Base-by-base conservation (phyloP, 2,888 invertebrate species). In the Sceliomorpha sp. region DNA sequence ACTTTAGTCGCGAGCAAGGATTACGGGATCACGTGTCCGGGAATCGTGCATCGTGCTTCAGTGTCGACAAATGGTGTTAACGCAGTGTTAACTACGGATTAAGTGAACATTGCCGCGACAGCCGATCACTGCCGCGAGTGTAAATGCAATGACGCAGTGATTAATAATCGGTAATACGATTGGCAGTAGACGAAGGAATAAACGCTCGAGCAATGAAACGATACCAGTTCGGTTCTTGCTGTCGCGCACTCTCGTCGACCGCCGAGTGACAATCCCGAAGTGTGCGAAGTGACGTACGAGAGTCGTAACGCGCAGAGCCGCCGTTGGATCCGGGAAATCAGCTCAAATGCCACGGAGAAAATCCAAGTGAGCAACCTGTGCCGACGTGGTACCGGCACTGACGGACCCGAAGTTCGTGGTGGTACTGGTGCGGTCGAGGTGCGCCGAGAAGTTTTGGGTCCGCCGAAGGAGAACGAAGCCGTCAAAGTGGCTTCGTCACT, bases 401-500 rank as follows among this genome's bases (percentile, higher is more conserved):
- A 58, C 62, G 40, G 50, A 31, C 34, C 50, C 59, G 56, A 67
- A 31, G 51, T 48, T 55, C 58, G 62, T 29, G 55, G 59, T 44
- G 68, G 58, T 32, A 48, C 50, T 36, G 60, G 63, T 51, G 59
- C n/a, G n/a, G n/a, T 55, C 53, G 68, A 67, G 69, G 58, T 53
- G 72, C 63, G 75, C 62, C 55, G 78, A 77, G 75, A 73, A 64
- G 80, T 83, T 83, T 84, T 80, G 82, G 82, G 80, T 64, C 77
- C 81, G 81, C 71, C 79, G 80, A 80, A 78, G 79, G 81, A 81
- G 81, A 77, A 81, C 81, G 86, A 87, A 87, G 84, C 87, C 87
- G 88, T 82, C 88, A 88, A 88, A 88, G 88, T 87, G 87, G 88
- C 88, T 88, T 88, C 88, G 86, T 88, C 88, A 87, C 87, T 88